Percentiles rank a stretch among this genome's conserved stretches.
phyloP scores from a whole-genome alignment of 35 echinoderm and acorn worm species.

The Hemicentrotus pulcherrimus region DNA sequence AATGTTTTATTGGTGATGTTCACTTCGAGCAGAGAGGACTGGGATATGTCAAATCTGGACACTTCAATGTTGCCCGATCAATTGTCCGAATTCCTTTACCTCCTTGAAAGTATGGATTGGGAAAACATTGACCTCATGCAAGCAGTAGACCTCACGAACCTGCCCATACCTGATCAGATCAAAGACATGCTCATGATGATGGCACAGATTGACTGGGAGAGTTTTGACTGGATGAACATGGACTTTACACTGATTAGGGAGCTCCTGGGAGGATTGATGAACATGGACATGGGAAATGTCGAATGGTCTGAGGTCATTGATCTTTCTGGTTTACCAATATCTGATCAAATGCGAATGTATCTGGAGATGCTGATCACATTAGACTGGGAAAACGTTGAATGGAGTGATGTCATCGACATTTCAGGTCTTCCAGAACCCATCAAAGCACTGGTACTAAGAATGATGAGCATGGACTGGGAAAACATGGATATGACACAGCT shows the following conservation, averaged over 20 bases:
- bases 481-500: background rate
- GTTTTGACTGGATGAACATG: conserved; percentile 23
- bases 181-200: background rate
- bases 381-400: conserved; percentile 23
- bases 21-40: background rate
- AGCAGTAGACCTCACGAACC: background rate
- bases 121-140: background rate
- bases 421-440: conserved; percentile 16
- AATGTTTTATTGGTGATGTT: background rate
- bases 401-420: background rate
- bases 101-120: conserved; percentile 31
- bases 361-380: background rate
- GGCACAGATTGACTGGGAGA: background rate
- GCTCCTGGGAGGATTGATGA: background rate
- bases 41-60: background rate
- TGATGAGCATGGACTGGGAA: background rate
- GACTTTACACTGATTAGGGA: background rate
- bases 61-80: background rate
- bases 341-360: conserved; percentile 4
- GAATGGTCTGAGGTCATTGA: conserved; percentile 28
- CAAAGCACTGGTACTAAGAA: background rate
- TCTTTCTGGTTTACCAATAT: conserved; percentile 4
- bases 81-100: background rate
- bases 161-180: background rate
- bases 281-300: background rate